These are phyloP conservation scores for Brevimyrus niger DNA, from an alignment of 2,113 vertebrate species.

Conservation along the genomic window DNA sequence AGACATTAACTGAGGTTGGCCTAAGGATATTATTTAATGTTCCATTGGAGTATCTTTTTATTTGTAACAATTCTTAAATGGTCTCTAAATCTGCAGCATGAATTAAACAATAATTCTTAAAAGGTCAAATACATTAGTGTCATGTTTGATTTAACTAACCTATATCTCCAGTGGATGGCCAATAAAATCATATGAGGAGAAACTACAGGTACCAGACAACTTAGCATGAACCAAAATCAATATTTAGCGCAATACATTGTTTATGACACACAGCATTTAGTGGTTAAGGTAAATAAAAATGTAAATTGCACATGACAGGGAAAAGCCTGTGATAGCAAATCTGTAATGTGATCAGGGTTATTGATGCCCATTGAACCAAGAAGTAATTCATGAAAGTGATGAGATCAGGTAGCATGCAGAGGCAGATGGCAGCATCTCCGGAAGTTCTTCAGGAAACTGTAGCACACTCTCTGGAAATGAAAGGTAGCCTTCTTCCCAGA, in stretches of 20 bases:
- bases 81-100: background rate
- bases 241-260: background rate
- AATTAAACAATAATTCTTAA: conserved; percentile 13
- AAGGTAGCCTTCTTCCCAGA: background rate
- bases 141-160: conserved; percentile 14
- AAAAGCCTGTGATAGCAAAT: background rate
- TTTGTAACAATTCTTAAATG: background rate
- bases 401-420: background rate
- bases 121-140: conserved; percentile 16
- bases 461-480: conserved; percentile 6
- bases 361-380: background rate
- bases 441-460: background rate
- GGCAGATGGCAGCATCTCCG: background rate
- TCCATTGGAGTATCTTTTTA: background rate
- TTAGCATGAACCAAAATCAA: background rate
- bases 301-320: conserved; percentile 11
- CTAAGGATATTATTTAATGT: background rate
- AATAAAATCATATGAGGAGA: conserved; percentile 10
- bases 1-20: background rate
- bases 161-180: background rate
- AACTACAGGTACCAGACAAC: background rate
- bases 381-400: background rate
- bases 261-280: background rate
- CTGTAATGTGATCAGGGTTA: conserved; percentile 3
- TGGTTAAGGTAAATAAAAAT: conserved; percentile 13